Conservation (phyloP, 1,140 invertebrate species). For the Coelopa frigida region DNA sequence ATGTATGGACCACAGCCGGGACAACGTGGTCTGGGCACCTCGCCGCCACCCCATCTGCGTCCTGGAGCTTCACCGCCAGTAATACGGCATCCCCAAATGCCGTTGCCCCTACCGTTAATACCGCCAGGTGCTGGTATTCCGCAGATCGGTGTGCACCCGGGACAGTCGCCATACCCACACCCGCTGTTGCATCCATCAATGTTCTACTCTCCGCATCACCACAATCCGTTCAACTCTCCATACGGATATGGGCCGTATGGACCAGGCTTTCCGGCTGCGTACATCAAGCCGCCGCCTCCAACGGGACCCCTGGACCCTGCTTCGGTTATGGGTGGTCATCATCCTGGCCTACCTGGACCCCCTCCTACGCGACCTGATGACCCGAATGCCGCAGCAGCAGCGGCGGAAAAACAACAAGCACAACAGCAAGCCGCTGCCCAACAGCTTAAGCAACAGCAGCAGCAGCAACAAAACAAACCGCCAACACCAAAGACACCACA, state of each 20-base stretch:
- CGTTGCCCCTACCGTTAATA: constrained; percentile 38
- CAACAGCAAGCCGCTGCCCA: constrained; percentile 21
- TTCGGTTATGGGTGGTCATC: constrained; percentile 38
- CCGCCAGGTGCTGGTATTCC: constrained; percentile 37
- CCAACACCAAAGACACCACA: constrained; percentile 44
- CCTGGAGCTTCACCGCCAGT: constrained; percentile 43
- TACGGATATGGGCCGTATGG: constrained; percentile 42
- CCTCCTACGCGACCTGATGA: constrained; percentile 29
- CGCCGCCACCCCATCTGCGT: constrained; percentile 43
- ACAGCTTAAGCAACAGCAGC: constrained; percentile 17
- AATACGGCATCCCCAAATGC: constrained; percentile 44
- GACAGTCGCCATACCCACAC: constrained; percentile 42
- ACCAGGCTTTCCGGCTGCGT: constrained; percentile 37
- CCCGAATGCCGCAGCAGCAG: constrained; percentile 25
- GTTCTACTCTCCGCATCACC: constrained; percentile 42
- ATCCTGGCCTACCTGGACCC: constrained; percentile 29
- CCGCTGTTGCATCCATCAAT: constrained; percentile 43
- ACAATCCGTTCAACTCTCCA: constrained; percentile 42
- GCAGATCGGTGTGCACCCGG: constrained; percentile 41
- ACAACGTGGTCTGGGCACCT: constrained; percentile 38
- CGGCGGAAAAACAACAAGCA: constrained; percentile 30
- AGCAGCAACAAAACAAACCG: constrained; percentile 37
- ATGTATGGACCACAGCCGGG: constrained; percentile 41
- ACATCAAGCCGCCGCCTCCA: constrained; percentile 41
- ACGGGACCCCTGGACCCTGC: constrained; percentile 34